Evolutionary conservation across 2,888 invertebrate genomes (phyloP).

Genomic region (Mythimna impura): DNA sequence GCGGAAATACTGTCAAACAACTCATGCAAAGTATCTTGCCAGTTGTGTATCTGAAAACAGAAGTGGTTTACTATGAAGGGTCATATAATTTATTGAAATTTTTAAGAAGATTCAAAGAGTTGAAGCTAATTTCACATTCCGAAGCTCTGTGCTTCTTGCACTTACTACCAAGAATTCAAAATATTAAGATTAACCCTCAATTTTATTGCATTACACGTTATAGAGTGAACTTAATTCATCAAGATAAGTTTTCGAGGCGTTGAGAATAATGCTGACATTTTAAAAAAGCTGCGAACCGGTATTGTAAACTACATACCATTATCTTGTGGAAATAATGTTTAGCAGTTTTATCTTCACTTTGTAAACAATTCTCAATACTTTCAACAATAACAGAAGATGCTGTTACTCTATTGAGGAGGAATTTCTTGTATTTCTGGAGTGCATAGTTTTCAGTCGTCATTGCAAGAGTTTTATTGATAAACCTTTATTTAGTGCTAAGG

Average conservation of each 20-base stretch:
- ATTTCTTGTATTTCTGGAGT: conserved; percentile 93
- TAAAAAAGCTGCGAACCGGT: neutral
- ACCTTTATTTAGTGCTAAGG: neutral
- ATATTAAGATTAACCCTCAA: no score
- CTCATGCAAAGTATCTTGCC: conserved; percentile 72
- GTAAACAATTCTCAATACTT: conserved; percentile 77
- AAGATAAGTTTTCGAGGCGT: neutral
- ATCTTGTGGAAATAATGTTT: conserved; percentile 84
- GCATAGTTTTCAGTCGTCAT: conserved; percentile 52
- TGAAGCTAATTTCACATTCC: no score
- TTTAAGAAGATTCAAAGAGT: no score
- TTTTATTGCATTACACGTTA: neutral
- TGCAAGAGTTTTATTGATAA: conserved; percentile 20
- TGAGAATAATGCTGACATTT: neutral
- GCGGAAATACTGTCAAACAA: conserved; percentile 77
- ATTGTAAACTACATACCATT: conserved; percentile 72
- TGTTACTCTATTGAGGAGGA: conserved; percentile 92
- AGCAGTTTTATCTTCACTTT: conserved; percentile 75
- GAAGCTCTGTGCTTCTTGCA: no score
- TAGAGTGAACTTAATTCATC: neutral
- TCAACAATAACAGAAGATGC: conserved; percentile 69
- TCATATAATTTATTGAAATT: neutral
- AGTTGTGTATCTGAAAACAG: conserved; percentile 81
- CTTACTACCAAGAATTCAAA: no score
- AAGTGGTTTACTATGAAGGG: neutral